These are phyloP conservation scores for Zaprionus taronus DNA, from an alignment of 1,140 invertebrate genomes.

Conservation along the genomic window DNA sequence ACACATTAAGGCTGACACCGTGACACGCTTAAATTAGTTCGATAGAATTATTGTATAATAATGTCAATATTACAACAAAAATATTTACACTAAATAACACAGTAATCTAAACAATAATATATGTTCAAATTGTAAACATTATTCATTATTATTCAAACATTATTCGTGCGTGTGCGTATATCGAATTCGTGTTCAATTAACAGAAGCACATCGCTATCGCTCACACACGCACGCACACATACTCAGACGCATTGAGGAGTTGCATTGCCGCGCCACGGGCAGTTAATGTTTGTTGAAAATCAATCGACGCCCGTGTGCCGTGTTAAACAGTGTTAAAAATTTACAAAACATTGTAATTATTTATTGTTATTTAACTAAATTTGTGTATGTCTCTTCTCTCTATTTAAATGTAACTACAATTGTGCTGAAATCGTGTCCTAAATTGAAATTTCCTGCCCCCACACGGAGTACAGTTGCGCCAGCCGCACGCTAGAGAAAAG, in stretches of 20 bases:
- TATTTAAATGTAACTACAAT: constrained; percentile 27
- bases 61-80: background rate
- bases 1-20: constrained; percentile 37
- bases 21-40: constrained; percentile 6
- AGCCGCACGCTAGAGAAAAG: constrained; percentile 66
- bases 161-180: background rate
- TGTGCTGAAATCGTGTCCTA: constrained; percentile 24
- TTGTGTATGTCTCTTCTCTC: constrained; percentile 30
- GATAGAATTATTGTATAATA: background rate
- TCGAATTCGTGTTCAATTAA: background rate
- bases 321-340: constrained; percentile 23
- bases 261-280: constrained; percentile 65
- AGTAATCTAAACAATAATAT: background rate
- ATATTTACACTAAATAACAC: background rate
- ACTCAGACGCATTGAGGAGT: constrained; percentile 32
- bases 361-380: constrained; percentile 17
- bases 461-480: constrained; percentile 76
- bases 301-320: constrained; percentile 56
- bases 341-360: constrained; percentile 4
- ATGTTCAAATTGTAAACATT: background rate
- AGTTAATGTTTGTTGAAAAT: constrained; percentile 64
- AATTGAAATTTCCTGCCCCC: constrained; percentile 52
- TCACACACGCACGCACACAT: constrained; percentile 16
- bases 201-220: constrained; percentile 35
- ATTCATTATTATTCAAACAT: no score